These are phyloP conservation scores for Leptobrachium ailaonicum DNA, from an alignment of 2,113 vertebrate species.

Conservation along the genomic window DNA sequence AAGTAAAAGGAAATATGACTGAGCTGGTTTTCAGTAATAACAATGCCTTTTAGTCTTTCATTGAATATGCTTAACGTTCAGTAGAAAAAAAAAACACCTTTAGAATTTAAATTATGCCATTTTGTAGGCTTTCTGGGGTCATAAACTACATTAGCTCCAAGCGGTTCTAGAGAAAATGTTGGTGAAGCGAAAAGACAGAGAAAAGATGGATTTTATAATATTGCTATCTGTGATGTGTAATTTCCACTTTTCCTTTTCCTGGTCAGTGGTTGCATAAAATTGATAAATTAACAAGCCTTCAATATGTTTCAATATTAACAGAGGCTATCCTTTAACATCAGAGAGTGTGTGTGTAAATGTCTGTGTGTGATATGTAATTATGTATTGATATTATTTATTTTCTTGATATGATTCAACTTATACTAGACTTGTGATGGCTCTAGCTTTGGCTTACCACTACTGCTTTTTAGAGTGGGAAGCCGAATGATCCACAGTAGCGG, in stretches of 20 bases:
- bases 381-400: too few relatives aligned
- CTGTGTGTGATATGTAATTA: too few relatives aligned
- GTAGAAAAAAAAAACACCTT: slow-evolving; percentile 27
- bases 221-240: slow-evolving; percentile 29
- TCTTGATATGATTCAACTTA: too few relatives aligned
- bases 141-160: slow-evolving; percentile 48
- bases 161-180: slow-evolving; percentile 32
- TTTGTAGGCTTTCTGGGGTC: slow-evolving; percentile 47
- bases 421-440: too few relatives aligned
- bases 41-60: slow-evolving; percentile 48
- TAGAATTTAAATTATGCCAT: slow-evolving; percentile 46
- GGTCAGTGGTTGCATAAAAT: slow-evolving; percentile 34
- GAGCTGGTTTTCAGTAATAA: slow-evolving; percentile 48
- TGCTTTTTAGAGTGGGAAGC: too few relatives aligned
- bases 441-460: too few relatives aligned
- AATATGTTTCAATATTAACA: too few relatives aligned
- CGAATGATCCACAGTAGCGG: too few relatives aligned
- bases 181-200: slow-evolving; percentile 8
- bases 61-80: slow-evolving; percentile 49
- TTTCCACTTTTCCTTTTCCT: slow-evolving; percentile 23
- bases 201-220: slow-evolving; percentile 37
- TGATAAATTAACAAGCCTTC: slow-evolving; percentile 7
- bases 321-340: too few relatives aligned
- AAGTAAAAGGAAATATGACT: slow-evolving; percentile 49
- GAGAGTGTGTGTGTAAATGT: too few relatives aligned